These are phyloP conservation scores for Sisyra terminalis DNA, from an alignment of 2,888 invertebrate genomes.

Conservation along the genomic window DNA sequence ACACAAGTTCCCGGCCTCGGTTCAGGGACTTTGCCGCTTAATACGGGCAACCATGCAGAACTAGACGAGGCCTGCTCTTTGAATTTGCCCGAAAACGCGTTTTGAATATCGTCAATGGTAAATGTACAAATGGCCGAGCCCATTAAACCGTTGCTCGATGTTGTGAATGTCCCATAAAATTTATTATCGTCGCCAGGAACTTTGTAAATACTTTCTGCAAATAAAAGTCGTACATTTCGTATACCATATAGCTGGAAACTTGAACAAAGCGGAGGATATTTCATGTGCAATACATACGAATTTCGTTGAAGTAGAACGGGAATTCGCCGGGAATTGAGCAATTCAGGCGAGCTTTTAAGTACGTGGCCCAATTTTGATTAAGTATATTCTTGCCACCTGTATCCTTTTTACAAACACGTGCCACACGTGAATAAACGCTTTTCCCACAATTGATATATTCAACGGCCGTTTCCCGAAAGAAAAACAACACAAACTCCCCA, in stretches of 20 bases:
- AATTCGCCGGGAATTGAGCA: slow-evolving; percentile 57
- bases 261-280: not conserved
- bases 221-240: not conserved
- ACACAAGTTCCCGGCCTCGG: slow-evolving; percentile 50
- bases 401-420: slow-evolving; percentile 55
- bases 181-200: slow-evolving; percentile 40
- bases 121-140: slow-evolving; percentile 57
- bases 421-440: slow-evolving; percentile 54
- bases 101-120: slow-evolving; percentile 44
- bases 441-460: slow-evolving; percentile 53
- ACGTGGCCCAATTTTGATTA: slow-evolving; percentile 50
- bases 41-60: slow-evolving; percentile 51
- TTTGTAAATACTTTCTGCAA: slow-evolving; percentile 47
- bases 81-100: slow-evolving; percentile 48
- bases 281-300: slow-evolving; percentile 33
- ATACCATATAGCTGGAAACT: not conserved
- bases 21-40: slow-evolving; percentile 41
- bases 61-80: slow-evolving; percentile 51
- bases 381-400: slow-evolving; percentile 47
- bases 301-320: slow-evolving; percentile 61
- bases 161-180: slow-evolving; percentile 54
- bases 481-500: slow-evolving; percentile 50
- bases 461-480: slow-evolving; percentile 27
- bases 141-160: slow-evolving; percentile 46
- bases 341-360: slow-evolving; percentile 48